Base-by-base conservation (phyloP, 2,888 invertebrate species). In the Diloba caeruleocephala region DNA sequence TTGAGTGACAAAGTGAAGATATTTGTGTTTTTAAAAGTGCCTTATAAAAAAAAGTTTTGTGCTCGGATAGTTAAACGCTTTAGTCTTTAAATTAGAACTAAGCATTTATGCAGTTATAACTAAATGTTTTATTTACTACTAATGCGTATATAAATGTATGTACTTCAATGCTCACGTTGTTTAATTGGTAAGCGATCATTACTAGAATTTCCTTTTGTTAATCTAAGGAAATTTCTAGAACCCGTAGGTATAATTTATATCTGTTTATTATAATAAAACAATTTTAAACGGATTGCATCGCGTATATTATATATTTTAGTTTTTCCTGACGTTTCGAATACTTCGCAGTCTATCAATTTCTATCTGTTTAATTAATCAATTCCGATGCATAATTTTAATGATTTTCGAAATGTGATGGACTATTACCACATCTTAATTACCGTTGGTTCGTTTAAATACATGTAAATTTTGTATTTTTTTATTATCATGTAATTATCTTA, bases 1-100 rank as follows among this genome's bases (percentile, higher is more conserved):
- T 70, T 62, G 52, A 43, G 71, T 71, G 71, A 72, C 55, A 70
- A 74, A 59, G 67, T 74, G 54, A 38, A 34, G 70, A 55, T 65
- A 37, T 51, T n/a, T 25, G 63, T 66, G 67, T 29, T 52, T 10
- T 41, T 34, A 15, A 44, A 26, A 41, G 51, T 60, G 50, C 7
- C 12, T 10, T n/a, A 12, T 1, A 28, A 33, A 12, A 25, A 2
- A 17, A 5, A 10, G 23, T 6, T 29, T 21, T 0, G 17, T 6
- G 13, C 0, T n/a, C 13, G 6, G 8, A 4, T 12, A 36, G n/a
- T 13, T 9, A 4, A n/a, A 46, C 32, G 10, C 33, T 37, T 3
- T 37, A 31, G 14, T 9, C 3, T 13, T 3, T 12, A 26, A 53
- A 8, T 10, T 41, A 56, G 17, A 25, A 12, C 19, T 63, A 43